A percentile compares a stretch with the other conserved stretches of the same genome.
Evolutionary conservation across 1,140 invertebrate genomes (phyloP).

Genomic region (Dendrolimus punctatus): DNA sequence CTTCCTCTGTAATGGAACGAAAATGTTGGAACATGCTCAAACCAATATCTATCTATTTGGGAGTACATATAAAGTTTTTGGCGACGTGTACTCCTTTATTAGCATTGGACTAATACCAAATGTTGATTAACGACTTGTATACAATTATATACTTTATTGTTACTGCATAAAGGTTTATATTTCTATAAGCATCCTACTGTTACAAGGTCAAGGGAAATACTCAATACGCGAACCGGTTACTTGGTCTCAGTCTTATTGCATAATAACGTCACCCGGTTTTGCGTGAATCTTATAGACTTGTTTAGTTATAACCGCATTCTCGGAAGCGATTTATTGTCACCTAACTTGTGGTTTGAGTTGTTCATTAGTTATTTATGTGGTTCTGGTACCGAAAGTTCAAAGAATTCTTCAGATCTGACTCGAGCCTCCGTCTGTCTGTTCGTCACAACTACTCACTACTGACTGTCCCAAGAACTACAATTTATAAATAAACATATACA

Average conservation of each 20-base stretch:
- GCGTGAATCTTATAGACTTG: not conserved
- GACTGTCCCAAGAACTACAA: too few relatives aligned
- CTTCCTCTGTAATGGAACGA: too few relatives aligned
- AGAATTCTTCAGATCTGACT: too few relatives aligned
- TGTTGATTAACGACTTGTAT: constrained; percentile 48
- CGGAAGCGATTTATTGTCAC: too few relatives aligned
- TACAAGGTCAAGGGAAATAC: constrained; percentile 54
- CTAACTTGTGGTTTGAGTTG: too few relatives aligned
- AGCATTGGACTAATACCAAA: constrained; percentile 61
- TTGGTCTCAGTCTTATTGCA: constrained; percentile 24
- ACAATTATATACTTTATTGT: constrained; percentile 42
- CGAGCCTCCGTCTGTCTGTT: too few relatives aligned
- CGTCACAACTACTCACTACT: too few relatives aligned
- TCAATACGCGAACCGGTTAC: constrained; percentile 33
- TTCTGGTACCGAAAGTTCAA: too few relatives aligned
- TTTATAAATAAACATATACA: too few relatives aligned
- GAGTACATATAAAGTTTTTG: constrained; percentile 26
- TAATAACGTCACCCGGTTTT: constrained; percentile 11
- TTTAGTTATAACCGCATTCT: too few relatives aligned
- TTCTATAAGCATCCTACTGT: constrained; percentile 14
- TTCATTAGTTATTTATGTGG: too few relatives aligned
- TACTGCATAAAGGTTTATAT: constrained; percentile 27
- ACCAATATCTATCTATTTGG: constrained; percentile 22
- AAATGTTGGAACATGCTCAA: constrained; percentile 7
- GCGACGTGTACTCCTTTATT: constrained; percentile 54